Conservation (phyloP, 2,113 vertebrate species). For the Hoplias malabaricus region DNA sequence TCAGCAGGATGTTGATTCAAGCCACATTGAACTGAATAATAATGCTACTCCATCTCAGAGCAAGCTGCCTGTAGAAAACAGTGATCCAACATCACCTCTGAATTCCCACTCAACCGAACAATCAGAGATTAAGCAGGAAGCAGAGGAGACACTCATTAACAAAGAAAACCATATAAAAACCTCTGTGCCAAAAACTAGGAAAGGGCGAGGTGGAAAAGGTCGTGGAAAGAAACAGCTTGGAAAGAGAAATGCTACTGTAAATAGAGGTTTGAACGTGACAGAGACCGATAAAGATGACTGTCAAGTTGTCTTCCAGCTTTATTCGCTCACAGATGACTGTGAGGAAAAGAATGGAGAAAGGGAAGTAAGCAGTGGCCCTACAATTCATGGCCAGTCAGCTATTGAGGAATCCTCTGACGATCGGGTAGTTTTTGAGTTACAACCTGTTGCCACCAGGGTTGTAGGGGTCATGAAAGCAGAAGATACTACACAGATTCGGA, state of each 20-base stretch:
- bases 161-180: conserved; percentile 49
- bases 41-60: background rate
- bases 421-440: conserved; percentile 57
- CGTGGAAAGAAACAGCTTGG: conserved; percentile 20
- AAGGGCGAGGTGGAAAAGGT: conserved; percentile 42
- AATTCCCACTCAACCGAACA: conserved; percentile 56
- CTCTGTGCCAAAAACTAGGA: conserved; percentile 30
- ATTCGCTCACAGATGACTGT: conserved; percentile 43
- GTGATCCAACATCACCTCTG: conserved; percentile 12
- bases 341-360: conserved; percentile 48
- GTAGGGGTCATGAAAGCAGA: conserved; percentile 51
- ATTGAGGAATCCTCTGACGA: conserved; percentile 56
- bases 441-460: conserved; percentile 55
- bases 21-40: background rate
- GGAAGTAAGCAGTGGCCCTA: background rate
- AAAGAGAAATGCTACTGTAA: conserved; percentile 33
- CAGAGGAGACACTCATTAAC: conserved; percentile 65
- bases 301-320: conserved; percentile 63
- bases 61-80: conserved; percentile 17
- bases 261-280: conserved; percentile 30
- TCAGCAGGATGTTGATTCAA: background rate
- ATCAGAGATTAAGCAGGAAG: conserved; percentile 69
- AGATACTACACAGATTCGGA: conserved; percentile 28
- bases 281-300: conserved; percentile 63
- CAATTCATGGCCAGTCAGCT: conserved; percentile 21